Evolutionary conservation across 2,113 vertebrate species (phyloP).

Genomic region (Ardeotis arabs): DNA sequence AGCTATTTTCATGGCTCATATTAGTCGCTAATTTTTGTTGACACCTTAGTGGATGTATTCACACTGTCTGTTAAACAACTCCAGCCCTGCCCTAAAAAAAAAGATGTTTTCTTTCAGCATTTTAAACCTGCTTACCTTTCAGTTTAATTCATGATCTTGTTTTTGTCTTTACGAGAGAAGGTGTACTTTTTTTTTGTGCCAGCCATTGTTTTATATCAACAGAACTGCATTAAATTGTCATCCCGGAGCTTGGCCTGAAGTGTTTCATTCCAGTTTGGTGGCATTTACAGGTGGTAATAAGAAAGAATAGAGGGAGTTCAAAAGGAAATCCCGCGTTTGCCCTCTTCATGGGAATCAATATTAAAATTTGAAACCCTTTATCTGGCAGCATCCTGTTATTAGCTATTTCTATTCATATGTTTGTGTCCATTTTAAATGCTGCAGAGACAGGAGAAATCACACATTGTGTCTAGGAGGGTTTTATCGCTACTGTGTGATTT

Average conservation of each 20-base stretch:
- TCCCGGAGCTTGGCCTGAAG: background rate
- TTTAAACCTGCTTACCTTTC: background rate
- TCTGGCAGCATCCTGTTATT: slow-evolving; percentile 2
- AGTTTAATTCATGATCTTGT: background rate
- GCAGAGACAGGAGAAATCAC: background rate
- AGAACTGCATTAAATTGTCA: background rate
- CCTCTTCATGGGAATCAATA: background rate
- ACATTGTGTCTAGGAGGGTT: background rate
- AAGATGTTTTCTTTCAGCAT: background rate
- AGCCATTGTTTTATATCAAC: background rate
- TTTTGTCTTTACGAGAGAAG: background rate
- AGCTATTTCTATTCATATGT: background rate
- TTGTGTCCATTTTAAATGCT: background rate
- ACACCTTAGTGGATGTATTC: background rate
- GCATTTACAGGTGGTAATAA: background rate
- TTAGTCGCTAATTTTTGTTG: rapidly evolving
- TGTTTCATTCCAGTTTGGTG: slow-evolving; percentile 8
- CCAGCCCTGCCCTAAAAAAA: background rate
- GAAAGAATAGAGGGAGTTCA: background rate
- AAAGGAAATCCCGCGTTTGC: slow-evolving; percentile 19
- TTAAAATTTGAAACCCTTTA: background rate
- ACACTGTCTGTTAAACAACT: background rate
- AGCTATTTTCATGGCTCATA: background rate
- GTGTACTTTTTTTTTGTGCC: background rate
- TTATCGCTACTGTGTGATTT: background rate